phyloP scores from a whole-genome alignment of 1,140 invertebrate genomes.

The Plodia interpunctella region DNA sequence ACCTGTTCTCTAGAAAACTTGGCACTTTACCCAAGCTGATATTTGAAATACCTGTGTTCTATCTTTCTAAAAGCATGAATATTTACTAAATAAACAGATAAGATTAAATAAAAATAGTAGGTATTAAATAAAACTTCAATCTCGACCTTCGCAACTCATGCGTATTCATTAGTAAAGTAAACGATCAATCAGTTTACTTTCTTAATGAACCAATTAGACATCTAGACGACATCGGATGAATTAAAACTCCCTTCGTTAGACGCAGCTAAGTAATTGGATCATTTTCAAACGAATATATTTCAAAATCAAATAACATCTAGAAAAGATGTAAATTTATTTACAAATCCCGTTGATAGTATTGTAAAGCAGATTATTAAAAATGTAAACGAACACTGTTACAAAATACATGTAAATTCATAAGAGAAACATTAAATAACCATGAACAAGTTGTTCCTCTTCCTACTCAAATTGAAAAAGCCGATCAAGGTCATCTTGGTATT shows the following conservation, averaged over 20 bases:
- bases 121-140: background rate
- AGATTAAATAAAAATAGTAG: background rate
- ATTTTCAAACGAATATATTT: background rate
- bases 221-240: conserved; percentile 10
- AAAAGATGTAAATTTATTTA: background rate
- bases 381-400: too few relatives aligned
- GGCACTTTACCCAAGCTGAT: too few relatives aligned
- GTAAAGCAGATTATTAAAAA: too few relatives aligned
- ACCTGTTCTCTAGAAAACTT: too few relatives aligned
- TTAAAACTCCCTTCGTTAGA: conserved; percentile 9
- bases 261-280: background rate
- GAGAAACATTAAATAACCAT: too few relatives aligned
- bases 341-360: background rate
- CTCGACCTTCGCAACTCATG: background rate
- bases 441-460: too few relatives aligned
- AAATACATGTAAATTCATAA: too few relatives aligned
- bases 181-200: conserved; percentile 11
- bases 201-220: conserved; percentile 16
- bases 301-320: background rate
- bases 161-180: background rate
- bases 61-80: too few relatives aligned
- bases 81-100: too few relatives aligned
- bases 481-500: too few relatives aligned
- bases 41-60: too few relatives aligned
- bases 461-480: too few relatives aligned